These are phyloP conservation scores for Anisognathus igniventris DNA, from an alignment of 2,797 vertebrate species.

Conservation along the genomic window DNA sequence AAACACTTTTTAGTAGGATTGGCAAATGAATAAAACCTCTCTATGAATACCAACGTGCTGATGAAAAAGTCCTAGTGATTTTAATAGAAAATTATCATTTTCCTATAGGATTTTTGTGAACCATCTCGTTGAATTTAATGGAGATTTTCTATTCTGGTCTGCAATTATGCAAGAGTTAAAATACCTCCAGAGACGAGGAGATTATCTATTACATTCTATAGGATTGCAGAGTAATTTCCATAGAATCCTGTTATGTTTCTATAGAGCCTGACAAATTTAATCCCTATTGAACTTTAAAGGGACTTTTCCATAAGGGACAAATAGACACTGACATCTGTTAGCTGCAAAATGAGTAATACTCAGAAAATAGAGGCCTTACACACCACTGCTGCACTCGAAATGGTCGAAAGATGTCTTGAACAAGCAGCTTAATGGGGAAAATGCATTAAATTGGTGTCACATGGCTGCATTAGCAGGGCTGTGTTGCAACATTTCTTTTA, in stretches of 20 bases:
- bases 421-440: constrained; percentile 66
- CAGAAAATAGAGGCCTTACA: constrained; percentile 56
- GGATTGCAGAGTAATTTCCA: constrained; percentile 57
- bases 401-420: constrained; percentile 51
- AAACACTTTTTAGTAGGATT: constrained; percentile 56
- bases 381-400: constrained; percentile 43
- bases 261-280: constrained; percentile 64
- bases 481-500: constrained; percentile 53
- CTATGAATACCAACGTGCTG: not conserved
- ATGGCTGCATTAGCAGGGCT: constrained; percentile 45
- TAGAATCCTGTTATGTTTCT: constrained; percentile 63
- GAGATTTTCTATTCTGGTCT: constrained; percentile 56
- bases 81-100: constrained; percentile 51
- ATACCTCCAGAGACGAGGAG: constrained; percentile 53
- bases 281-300: constrained; percentile 59
- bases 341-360: constrained; percentile 56
- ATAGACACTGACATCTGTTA: constrained; percentile 60
- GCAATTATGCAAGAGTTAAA: constrained; percentile 66
- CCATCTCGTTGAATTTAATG: constrained; percentile 51
- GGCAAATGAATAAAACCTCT: constrained; percentile 60
- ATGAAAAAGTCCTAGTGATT: constrained; percentile 37
- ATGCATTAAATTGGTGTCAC: constrained; percentile 66
- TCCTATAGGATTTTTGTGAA: constrained; percentile 62
- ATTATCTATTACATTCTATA: constrained; percentile 62
- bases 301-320: constrained; percentile 61